Evolutionary conservation across 2,113 vertebrate genomes (phyloP), one percentile per base, ranked within the genome.

Genomic region (Pomatostomus ruficeps): DNA sequence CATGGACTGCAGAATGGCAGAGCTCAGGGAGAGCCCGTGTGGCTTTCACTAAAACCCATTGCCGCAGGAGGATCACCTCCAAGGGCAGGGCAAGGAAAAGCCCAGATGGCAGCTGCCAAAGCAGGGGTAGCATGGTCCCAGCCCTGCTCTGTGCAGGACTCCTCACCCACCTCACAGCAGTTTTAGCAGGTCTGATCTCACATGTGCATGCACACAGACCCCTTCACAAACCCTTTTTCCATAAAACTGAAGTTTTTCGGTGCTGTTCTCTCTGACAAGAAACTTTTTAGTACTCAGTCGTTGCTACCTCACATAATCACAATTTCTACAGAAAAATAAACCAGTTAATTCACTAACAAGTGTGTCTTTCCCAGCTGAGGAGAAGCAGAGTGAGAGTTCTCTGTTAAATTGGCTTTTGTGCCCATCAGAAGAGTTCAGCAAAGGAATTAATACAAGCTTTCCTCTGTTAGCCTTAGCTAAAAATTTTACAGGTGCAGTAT

Each of bases 21-120:
- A 59, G 51, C 65, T 81, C 65, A 40, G 59, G 77, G 51, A 22
- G 49, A 92, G 76, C 16, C 80, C 46, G 2, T 9, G 7, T 28
- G 46, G 14, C 59, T 62, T 51, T 33, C 1, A 4, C 31, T 48
- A 48, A 67, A 93, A 52, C 11, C 40, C 31, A 16, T 6, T 12
- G 5, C 14, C 0, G 4, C 14, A 77, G 63, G 20, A 85, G 9
- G 14, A 14, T 31, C 49, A 24, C 19, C 40, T 43, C 36, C 0
- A 0, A 35, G 35, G 70, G 36, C 19, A 12, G 10, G 38, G 16
- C 26, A 38, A n/a, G n/a, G 35, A 43, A 46, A 70, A 70, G 31
- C 19, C 55, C 6, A 2, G 20, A 4, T 7, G 31, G 49, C 65
- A 70, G 22, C 59, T 18, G 26, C 28, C 29, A 43, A 22, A 42